These are phyloP conservation scores for Phenganax stokvisi DNA, from an alignment of 92 coral and sea anemone genomes.

Conservation along the genomic window DNA sequence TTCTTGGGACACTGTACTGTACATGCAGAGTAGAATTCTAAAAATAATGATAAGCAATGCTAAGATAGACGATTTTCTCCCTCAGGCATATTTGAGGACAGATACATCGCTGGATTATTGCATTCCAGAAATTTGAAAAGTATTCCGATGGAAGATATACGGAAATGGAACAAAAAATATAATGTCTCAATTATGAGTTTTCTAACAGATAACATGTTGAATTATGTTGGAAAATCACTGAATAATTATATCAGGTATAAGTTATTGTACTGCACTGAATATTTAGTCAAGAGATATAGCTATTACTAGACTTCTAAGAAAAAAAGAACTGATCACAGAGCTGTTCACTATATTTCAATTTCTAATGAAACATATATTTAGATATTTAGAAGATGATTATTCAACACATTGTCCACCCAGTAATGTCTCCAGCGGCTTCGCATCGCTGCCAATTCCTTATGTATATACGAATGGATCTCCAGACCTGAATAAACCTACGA, in stretches of 20 bases:
- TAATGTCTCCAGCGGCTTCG: conserved; percentile 83
- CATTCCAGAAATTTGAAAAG: background rate
- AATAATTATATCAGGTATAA: conserved; percentile 17
- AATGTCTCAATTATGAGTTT: conserved; percentile 3
- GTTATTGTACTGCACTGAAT: background rate
- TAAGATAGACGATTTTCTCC: background rate
- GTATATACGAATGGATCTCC: conserved; percentile 64
- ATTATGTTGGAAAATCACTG: conserved; percentile 26
- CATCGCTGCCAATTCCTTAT: conserved; percentile 61
- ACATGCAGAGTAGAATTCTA: background rate
- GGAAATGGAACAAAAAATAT: conserved; percentile 16
- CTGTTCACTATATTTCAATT: too few relatives aligned
- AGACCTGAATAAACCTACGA: conserved; percentile 60
- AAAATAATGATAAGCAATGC: background rate
- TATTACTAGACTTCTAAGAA: background rate
- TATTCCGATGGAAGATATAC: background rate
- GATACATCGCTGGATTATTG: background rate
- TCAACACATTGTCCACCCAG: conserved; percentile 75
- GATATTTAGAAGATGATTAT: conserved; percentile 64
- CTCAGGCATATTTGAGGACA: background rate
- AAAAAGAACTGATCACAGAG: background rate
- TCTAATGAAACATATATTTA: background rate
- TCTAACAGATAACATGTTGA: background rate
- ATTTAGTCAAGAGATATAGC: background rate
- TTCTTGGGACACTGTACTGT: background rate